These are phyloP conservation scores for Polymixis flavicincta DNA, from an alignment of 2,888 invertebrate species.

Conservation along the genomic window DNA sequence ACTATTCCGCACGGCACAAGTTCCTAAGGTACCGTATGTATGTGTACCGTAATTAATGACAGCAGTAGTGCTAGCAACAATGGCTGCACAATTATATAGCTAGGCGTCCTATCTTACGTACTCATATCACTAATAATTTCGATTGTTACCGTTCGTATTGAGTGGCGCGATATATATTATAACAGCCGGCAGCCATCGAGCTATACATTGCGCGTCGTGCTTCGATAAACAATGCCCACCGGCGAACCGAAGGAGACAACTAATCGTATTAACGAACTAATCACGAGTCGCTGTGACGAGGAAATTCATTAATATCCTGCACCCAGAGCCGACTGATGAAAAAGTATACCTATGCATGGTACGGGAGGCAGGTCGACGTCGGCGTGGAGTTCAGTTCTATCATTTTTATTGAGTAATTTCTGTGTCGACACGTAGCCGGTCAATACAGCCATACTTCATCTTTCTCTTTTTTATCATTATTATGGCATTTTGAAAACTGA, in stretches of 20 bases:
- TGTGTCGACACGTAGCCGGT: neutral
- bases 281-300: conserved; percentile 91
- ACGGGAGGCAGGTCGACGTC: neutral
- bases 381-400: neutral
- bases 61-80: conserved; percentile 48
- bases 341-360: conserved; percentile 71
- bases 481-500: neutral
- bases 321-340: conserved; percentile 77
- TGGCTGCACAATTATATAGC: conserved; percentile 46
- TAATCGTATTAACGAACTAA: conserved; percentile 93
- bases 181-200: conserved; percentile 39
- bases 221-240: conserved; percentile 72
- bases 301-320: conserved; percentile 94
- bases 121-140: conserved; percentile 62
- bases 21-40: conserved; percentile 34
- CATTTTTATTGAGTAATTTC: conserved; percentile 44
- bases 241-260: conserved; percentile 69
- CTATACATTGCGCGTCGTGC: conserved; percentile 61
- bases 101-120: conserved; percentile 52
- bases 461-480: neutral
- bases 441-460: neutral
- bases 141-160: conserved; percentile 58
- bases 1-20: neutral
- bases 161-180: conserved; percentile 47
- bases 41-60: conserved; percentile 61